Conservation (phyloP, 2,797 vertebrate species). For the Acrossocheilus wenchowensis region DNA sequence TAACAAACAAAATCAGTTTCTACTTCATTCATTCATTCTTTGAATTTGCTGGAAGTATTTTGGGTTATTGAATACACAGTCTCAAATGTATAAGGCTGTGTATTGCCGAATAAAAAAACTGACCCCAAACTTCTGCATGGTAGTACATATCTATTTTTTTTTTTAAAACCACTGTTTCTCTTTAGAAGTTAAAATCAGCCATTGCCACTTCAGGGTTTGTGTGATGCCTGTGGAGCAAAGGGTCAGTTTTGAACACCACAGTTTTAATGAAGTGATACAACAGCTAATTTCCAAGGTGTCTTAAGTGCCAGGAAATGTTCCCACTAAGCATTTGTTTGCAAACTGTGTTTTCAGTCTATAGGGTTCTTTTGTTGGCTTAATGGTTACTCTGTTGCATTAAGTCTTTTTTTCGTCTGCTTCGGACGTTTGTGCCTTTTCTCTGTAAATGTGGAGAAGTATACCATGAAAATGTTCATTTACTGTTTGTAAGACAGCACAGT, state of each 20-base stretch:
- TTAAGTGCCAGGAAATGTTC: constrained; percentile 66
- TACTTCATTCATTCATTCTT: background rate
- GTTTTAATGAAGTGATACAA: constrained; percentile 9
- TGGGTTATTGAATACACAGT: background rate
- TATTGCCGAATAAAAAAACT: background rate
- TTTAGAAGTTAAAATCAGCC: background rate
- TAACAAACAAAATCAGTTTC: background rate
- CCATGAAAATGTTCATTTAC: background rate
- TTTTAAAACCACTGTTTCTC: background rate
- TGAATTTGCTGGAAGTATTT: background rate
- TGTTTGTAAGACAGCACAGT: background rate
- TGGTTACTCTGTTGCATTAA: background rate
- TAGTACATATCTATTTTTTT: no score
- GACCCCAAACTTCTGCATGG: no score
- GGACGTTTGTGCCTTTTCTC: background rate
- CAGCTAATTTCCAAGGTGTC: background rate
- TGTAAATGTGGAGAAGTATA: background rate
- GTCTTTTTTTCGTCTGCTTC: background rate
- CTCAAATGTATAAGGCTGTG: background rate
- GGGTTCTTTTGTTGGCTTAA: background rate
- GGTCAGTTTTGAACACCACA: constrained; percentile 5
- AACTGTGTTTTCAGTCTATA: background rate
- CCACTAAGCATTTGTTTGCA: constrained; percentile 22
- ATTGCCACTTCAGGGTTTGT: background rate
- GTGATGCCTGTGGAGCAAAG: constrained; percentile 1